Conservation (phyloP, 2,888 invertebrate genomes). For the Torymus texanus region DNA sequence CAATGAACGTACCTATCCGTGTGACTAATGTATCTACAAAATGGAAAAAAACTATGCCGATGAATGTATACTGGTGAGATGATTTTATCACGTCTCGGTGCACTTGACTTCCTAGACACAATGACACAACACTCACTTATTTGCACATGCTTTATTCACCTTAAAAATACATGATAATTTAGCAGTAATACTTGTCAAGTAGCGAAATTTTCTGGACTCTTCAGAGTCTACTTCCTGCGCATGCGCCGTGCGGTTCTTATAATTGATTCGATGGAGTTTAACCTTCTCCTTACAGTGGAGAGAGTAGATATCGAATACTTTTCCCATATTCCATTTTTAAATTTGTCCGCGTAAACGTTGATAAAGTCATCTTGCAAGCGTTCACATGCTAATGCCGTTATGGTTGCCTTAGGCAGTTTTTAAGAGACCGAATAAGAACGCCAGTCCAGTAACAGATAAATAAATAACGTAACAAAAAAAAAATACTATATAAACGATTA, state of each 20-base stretch:
- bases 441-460: slow-evolving; percentile 61
- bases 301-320: too few species aligned
- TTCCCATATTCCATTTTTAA: too few species aligned
- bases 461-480: slow-evolving; percentile 55
- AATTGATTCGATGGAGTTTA: too few species aligned
- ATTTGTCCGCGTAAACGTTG: slow-evolving; percentile 21
- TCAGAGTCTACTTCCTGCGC: too few species aligned
- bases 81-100: slow-evolving; percentile 30
- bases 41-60: slow-evolving; percentile 23
- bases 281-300: too few species aligned
- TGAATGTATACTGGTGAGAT: slow-evolving; percentile 52
- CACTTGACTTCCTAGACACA: background rate
- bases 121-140: background rate
- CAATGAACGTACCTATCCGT: slow-evolving; percentile 54
- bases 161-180: too few species aligned
- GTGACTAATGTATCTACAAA: slow-evolving; percentile 49
- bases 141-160: too few species aligned
- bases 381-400: slow-evolving; percentile 54
- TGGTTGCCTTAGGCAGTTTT: slow-evolving; percentile 64
- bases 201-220: too few species aligned
- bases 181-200: too few species aligned
- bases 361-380: slow-evolving; percentile 54
- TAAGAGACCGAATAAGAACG: slow-evolving; percentile 60
- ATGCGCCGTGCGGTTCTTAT: too few species aligned
- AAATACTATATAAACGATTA: slow-evolving; percentile 16